Evolutionary conservation across 2,113 vertebrate species (phyloP).

Genomic region (Orthonyx spaldingii): DNA sequence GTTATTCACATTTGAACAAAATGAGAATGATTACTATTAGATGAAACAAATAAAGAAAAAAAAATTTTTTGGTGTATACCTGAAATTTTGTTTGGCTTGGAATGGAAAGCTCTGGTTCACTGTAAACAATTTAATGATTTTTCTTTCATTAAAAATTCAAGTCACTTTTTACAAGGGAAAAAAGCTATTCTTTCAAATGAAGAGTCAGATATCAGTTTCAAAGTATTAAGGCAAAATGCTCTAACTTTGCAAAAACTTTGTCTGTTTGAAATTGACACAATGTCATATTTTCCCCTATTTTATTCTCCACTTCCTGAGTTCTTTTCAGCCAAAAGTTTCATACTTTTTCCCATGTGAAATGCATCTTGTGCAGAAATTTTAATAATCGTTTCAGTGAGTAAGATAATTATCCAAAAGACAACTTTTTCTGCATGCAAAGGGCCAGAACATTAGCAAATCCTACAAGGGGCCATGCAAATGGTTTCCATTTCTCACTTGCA

Average conservation of each 20-base stretch:
- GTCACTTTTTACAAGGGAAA: not conserved
- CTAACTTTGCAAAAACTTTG: not conserved
- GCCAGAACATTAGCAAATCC: not conserved
- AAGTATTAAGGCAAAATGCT: not conserved
- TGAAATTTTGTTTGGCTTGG: not conserved
- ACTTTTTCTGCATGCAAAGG: not conserved
- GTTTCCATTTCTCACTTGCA: not conserved
- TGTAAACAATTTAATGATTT: not conserved
- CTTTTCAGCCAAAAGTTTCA: not conserved
- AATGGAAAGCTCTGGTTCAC: not conserved
- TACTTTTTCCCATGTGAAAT: not conserved
- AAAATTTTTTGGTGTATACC: not conserved
- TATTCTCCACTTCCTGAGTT: not conserved
- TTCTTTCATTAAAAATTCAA: not conserved
- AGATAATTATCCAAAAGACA: not conserved
- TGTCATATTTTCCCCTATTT: accelerated
- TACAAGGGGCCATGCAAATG: not conserved
- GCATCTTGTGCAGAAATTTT: not conserved
- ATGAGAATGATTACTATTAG: not conserved
- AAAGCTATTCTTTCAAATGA: not conserved
- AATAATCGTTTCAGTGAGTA: not conserved
- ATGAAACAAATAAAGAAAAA: not conserved
- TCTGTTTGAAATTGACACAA: not conserved
- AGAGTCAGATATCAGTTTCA: not conserved
- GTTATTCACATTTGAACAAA: not conserved